Evolutionary conservation across 92 coral and sea anemone species (phyloP).

Genomic region (Micromussa lordhowensis): DNA sequence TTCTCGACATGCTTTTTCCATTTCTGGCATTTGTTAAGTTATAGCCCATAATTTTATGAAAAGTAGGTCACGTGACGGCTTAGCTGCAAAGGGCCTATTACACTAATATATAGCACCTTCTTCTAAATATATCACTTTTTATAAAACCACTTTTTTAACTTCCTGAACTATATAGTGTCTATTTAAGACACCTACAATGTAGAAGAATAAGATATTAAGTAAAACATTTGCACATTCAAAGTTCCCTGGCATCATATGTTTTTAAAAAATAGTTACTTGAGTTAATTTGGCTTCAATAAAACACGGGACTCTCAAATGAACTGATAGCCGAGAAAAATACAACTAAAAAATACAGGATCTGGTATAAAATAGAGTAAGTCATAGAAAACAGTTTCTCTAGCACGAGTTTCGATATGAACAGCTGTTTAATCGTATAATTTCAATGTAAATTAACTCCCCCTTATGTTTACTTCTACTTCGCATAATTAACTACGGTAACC

Average conservation of each 20-base stretch:
- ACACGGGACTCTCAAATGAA: neutral
- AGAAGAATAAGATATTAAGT: neutral
- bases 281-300: neutral
- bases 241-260: neutral
- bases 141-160: too few species aligned
- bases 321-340: neutral
- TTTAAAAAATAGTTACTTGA: neutral
- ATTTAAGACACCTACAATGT: too few species aligned
- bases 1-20: too few species aligned
- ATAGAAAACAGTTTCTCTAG: neutral
- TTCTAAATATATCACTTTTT: too few species aligned
- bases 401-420: neutral
- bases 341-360: neutral
- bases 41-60: too few species aligned
- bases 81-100: too few species aligned
- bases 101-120: too few species aligned
- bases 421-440: conserved; percentile 10
- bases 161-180: too few species aligned
- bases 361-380: neutral
- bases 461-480: neutral
- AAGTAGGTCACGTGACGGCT: too few species aligned
- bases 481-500: neutral
- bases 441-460: neutral
- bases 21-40: too few species aligned
- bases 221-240: neutral